Percentiles rank a stretch among this genome's conserved stretches.
phyloP scores from a whole-genome alignment of 2,888 invertebrate genomes.

The Sipunculus nudus region DNA sequence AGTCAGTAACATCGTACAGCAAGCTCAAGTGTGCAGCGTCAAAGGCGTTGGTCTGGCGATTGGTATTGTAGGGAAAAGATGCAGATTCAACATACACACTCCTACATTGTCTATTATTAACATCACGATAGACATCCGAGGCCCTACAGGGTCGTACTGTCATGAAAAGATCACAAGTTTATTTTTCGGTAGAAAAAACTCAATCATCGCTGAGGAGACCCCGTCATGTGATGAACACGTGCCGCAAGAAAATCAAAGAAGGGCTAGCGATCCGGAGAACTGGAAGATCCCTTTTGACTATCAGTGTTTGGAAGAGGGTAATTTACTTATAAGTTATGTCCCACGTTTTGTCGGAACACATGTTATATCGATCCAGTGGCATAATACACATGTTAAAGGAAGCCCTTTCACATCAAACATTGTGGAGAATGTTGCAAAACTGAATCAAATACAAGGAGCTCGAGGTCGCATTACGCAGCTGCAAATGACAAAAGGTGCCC shows the following conservation, averaged over 20 bases:
- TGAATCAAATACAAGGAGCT: slow-evolving; percentile 9
- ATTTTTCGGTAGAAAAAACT: neutral
- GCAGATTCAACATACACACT: slow-evolving; percentile 55
- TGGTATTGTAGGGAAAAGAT: slow-evolving; percentile 60
- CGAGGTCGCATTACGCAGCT: neutral
- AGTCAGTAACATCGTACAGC: neutral
- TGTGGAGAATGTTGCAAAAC: slow-evolving; percentile 17
- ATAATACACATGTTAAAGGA: slow-evolving; percentile 48
- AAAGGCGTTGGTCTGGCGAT: slow-evolving; percentile 60
- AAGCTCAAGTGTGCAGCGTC: slow-evolving; percentile 46
- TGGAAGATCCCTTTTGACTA: slow-evolving; percentile 50
- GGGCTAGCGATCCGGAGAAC: slow-evolving; percentile 2
- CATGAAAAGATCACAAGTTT: slow-evolving; percentile 47
- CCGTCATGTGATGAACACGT: neutral
- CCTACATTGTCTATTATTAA: slow-evolving; percentile 35
- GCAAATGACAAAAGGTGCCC: too few species aligned
- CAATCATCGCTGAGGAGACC: neutral
- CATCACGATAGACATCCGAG: slow-evolving; percentile 52
- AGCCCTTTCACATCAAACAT: slow-evolving; percentile 55
- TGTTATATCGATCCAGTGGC: slow-evolving; percentile 48
- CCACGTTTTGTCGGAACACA: slow-evolving; percentile 53
- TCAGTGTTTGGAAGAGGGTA: slow-evolving; percentile 49
- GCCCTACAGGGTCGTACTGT: slow-evolving; percentile 52
- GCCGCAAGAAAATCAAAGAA: slow-evolving; percentile 14
- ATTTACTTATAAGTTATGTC: slow-evolving; percentile 52